Evolutionary conservation across 1,140 invertebrate species (phyloP), one percentile per base, ranked within the genome.

Genomic region (Hylyphantes graminicola): DNA sequence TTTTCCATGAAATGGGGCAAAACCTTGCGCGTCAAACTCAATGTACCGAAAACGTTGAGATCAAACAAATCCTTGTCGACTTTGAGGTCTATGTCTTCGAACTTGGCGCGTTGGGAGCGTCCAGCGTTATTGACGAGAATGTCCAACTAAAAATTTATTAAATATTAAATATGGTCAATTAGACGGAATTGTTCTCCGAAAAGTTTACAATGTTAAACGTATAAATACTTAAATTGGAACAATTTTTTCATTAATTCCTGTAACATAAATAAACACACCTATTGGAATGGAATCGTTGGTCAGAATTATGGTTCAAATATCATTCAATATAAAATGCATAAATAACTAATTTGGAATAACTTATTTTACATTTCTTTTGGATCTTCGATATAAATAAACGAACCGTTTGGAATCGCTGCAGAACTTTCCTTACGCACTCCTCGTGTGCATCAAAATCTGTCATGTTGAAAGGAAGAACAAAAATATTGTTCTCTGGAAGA

Each of bases 91-190:
- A 95, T 96, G 3, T 94, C 91, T 83, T 94, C 93, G 93, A 94
- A 96, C 50, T 88, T 85, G 4, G 94, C 94, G 85, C 95, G 89
- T 90, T 97, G 96, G 53, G 94, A 94, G 86, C 95, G 89, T 6
- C 95, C 95, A 15, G 95, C 95, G 90, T 96, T 96, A 88, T 94
- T 95, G 0, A 96, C 92, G 35, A 96, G 90, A 83, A 96, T 92
- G 89, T 96, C 94, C 11, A 96, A 88, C 93, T 93, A 53, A 75
- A 87, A 85, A 86, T 35, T 1, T 5, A 35, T 35, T 35, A 35
- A 35, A 35, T 5, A 35, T 35, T 35, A 35, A 35, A 35, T 35
- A 35, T 35, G 35, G 35, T 35, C 35, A 35, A 35, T 35, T 35
- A 35, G 35, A 35, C 35, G 35, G 35, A 35, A 35, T 35, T 35